Percentiles rank a stretch among this genome's conserved stretches.
These are phyloP conservation scores for Bryconaethiops microstoma DNA, from an alignment of 2,797 vertebrate species.

Conservation along the genomic window DNA sequence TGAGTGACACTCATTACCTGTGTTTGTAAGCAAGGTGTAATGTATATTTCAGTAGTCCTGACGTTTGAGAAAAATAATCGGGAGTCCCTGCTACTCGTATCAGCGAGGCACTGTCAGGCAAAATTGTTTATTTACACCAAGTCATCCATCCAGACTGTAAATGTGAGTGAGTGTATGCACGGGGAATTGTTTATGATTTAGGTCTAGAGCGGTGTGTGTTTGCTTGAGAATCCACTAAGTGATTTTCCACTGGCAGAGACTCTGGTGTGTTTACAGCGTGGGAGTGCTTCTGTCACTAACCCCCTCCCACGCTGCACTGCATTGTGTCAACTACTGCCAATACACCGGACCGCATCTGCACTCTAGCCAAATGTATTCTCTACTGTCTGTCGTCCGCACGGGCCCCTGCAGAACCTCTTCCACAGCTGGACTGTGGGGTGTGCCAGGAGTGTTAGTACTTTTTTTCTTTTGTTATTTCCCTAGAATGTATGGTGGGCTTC, in stretches of 20 bases:
- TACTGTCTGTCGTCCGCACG: neutral
- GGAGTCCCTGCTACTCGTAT: neutral
- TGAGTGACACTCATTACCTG: neutral
- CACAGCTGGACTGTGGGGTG: neutral
- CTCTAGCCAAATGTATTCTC: neutral
- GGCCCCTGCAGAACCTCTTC: neutral
- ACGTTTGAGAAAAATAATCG: conserved; percentile 10
- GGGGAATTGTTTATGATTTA: conserved; percentile 28
- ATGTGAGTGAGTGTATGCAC: conserved; percentile 17
- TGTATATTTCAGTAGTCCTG: neutral
- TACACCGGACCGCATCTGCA: neutral
- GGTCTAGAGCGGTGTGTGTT: conserved; percentile 35
- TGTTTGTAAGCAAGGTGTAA: neutral
- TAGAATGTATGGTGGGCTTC: neutral
- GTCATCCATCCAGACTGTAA: conserved; percentile 4
- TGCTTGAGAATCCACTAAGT: conserved; percentile 35
- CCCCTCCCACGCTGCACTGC: neutral
- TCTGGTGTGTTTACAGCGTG: conserved; percentile 32
- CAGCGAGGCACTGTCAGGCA: neutral
- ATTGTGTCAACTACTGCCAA: neutral
- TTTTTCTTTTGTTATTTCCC: neutral
- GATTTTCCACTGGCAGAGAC: conserved; percentile 42
- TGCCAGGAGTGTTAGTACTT: neutral
- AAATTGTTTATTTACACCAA: conserved; percentile 3
- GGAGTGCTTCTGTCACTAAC: conserved; percentile 25